Percentiles rank a stretch among this genome's conserved stretches.
Evolutionary conservation across 2,113 vertebrate genomes (phyloP).

Genomic region (Epinephelus cyanopodus): DNA sequence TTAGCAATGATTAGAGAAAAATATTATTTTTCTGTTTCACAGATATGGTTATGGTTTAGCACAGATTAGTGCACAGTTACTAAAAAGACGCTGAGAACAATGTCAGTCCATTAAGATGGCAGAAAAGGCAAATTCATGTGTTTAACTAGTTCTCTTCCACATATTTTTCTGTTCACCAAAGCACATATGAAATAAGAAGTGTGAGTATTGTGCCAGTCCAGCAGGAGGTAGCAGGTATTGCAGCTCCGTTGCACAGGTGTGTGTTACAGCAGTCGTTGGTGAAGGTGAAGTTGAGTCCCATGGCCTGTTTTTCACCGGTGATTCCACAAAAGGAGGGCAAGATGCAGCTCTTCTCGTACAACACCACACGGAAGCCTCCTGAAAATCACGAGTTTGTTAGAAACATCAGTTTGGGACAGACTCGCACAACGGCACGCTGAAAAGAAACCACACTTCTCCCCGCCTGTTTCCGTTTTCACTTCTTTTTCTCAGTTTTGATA

Average conservation of each 20-base stretch:
- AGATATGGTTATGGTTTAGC: neutral
- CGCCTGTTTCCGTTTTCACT: conserved; percentile 1
- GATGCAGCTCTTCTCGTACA: conserved; percentile 84
- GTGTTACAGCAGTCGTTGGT: conserved; percentile 82
- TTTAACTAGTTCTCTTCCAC: neutral
- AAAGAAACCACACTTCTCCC: neutral
- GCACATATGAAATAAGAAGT: conserved; percentile 21
- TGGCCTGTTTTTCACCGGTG: conserved; percentile 68
- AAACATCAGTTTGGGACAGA: conserved; percentile 6
- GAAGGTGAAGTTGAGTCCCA: conserved; percentile 85
- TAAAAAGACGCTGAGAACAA: neutral
- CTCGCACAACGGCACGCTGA: neutral
- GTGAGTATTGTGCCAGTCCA: conserved; percentile 53
- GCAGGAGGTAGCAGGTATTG: neutral
- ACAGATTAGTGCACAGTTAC: neutral
- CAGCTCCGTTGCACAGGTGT: conserved; percentile 79
- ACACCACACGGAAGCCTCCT: conserved; percentile 78
- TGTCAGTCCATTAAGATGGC: neutral
- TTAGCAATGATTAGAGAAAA: neutral
- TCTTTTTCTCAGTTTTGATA: conserved; percentile 56
- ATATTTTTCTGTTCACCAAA: conserved; percentile 46
- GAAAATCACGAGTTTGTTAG: conserved; percentile 6
- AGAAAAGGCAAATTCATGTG: neutral
- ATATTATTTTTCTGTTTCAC: neutral
- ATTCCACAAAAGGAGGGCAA: conserved; percentile 73